Conservation (phyloP, 1,140 invertebrate genomes). For the Formica selysi region DNA sequence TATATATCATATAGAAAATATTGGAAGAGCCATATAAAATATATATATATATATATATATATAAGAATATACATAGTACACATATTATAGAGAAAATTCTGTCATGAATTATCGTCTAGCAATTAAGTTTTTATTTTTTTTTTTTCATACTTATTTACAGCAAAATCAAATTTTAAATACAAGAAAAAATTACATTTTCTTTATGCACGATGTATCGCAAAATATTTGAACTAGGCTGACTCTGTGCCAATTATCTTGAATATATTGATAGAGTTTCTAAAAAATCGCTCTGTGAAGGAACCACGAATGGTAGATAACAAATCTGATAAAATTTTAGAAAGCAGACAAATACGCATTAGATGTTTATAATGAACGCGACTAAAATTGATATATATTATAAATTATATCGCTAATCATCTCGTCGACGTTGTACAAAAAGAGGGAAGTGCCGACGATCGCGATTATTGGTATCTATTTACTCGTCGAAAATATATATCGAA, state of each 20-base stretch:
- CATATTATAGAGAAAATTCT: background rate
- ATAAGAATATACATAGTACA: background rate
- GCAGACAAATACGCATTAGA: background rate
- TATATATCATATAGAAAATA: background rate
- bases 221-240: no score
- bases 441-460: background rate
- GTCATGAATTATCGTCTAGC: background rate
- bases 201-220: no score
- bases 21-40: background rate
- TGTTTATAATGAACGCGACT: background rate
- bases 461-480: constrained; percentile 33
- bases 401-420: background rate
- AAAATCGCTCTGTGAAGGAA: no score
- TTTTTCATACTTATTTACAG: background rate
- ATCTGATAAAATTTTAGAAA: background rate
- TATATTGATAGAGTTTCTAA: no score
- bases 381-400: background rate
- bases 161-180: no score
- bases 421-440: background rate
- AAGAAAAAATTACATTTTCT: no score
- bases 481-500: constrained; percentile 41
- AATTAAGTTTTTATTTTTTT: background rate
- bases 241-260: no score
- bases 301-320: no score
- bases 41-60: background rate